Conservation (phyloP, 1,140 invertebrate genomes). For the Drosophila sechellia region DNA sequence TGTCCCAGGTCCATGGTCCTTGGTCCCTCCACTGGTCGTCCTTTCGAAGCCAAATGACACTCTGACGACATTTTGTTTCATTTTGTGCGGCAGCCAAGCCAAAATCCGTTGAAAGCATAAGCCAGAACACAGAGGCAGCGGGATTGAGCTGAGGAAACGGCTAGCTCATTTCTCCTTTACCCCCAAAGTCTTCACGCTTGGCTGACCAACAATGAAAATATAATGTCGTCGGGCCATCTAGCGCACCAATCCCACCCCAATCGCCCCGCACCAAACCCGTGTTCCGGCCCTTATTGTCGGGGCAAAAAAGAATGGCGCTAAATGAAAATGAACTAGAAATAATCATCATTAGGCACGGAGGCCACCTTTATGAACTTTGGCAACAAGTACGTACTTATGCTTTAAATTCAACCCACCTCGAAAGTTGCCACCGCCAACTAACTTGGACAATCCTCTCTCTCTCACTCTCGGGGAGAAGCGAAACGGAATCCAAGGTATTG, state of each 20-base stretch:
- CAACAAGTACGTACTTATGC: conserved; percentile 52
- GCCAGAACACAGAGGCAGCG: conserved; percentile 58
- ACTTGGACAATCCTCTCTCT: conserved; percentile 11
- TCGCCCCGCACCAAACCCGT: not conserved
- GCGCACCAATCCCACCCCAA: not conserved
- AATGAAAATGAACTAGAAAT: conserved; percentile 79
- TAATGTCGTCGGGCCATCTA: conserved; percentile 52
- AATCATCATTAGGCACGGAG: conserved; percentile 73
- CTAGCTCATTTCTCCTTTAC: conserved; percentile 1
- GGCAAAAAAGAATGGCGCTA: conserved; percentile 44
- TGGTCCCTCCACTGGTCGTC: conserved; percentile 14
- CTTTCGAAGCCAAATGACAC: conserved; percentile 72
- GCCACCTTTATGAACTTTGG: conserved; percentile 50
- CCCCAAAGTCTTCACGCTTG: conserved; percentile 70
- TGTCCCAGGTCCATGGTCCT: not conserved
- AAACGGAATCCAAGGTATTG: conserved; percentile 13
- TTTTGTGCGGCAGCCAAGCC: conserved; percentile 59
- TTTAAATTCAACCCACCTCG: conserved; percentile 7
- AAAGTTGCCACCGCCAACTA: conserved; percentile 13
- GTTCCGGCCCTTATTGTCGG: conserved; percentile 1
- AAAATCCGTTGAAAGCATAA: conserved; percentile 82
- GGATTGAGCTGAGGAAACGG: conserved; percentile 9
- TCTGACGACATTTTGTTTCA: conserved; percentile 70
- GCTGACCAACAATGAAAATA: conserved; percentile 80
- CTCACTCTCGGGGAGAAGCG: not conserved